These are phyloP conservation scores for Chaetorhynchus papuensis DNA, from an alignment of 2,113 vertebrate genomes.

Conservation along the genomic window DNA sequence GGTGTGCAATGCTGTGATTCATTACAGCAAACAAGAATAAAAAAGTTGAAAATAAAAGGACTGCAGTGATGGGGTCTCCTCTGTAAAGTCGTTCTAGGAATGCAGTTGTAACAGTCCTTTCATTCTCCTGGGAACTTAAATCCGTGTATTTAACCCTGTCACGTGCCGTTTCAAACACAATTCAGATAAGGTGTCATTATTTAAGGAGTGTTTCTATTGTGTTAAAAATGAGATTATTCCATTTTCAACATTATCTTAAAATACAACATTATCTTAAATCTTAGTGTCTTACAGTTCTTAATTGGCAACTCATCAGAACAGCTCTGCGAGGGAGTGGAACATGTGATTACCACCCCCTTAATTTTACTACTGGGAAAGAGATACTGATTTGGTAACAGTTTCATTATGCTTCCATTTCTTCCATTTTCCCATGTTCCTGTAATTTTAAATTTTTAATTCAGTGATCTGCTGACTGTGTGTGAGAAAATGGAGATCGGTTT, in stretches of 20 bases:
- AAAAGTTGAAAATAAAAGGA: background rate
- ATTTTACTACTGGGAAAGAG: background rate
- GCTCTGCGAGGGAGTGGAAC: background rate
- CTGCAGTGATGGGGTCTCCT: background rate
- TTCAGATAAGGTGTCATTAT: background rate
- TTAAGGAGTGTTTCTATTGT: background rate
- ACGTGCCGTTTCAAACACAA: background rate
- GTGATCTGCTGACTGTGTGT: background rate
- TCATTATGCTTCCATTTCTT: background rate
- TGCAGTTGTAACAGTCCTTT: background rate
- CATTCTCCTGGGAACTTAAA: background rate
- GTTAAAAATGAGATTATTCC: background rate
- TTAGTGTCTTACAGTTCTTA: background rate
- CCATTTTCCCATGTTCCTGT: background rate
- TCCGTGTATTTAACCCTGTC: background rate
- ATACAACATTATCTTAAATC: background rate
- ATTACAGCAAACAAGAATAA: background rate
- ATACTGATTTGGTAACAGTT: background rate
- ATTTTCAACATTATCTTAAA: background rate
- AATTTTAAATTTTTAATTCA: background rate
- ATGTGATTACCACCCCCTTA: background rate
- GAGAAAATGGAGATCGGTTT: background rate
- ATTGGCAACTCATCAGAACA: background rate
- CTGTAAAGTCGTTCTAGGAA: background rate
- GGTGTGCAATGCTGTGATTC: background rate